phyloP scores from a whole-genome alignment of 2,797 vertebrate genomes.

The Clarias pachynema region DNA sequence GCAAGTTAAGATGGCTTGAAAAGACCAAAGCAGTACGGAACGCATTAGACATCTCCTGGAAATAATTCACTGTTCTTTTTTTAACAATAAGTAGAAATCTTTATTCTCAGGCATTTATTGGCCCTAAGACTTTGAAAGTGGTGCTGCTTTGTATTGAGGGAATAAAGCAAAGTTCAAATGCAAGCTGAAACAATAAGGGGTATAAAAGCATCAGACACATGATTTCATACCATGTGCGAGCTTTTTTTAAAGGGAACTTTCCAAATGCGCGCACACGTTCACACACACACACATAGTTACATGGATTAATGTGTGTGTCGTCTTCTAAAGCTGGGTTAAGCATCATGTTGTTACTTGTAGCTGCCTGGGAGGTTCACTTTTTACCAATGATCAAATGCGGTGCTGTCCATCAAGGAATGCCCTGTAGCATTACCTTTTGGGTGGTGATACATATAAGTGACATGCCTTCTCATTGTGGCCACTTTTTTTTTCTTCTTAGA shows the following conservation, averaged over 20 bases:
- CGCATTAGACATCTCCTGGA: conserved; percentile 58
- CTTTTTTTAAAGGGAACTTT: conserved; percentile 32
- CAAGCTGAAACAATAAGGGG: conserved; percentile 32
- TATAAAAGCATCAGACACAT: conserved; percentile 33
- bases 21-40: conserved; percentile 53
- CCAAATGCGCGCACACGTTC: neutral
- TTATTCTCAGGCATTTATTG: conserved; percentile 50
- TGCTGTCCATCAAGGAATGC: conserved; percentile 34
- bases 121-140: conserved; percentile 45
- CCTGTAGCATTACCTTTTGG: conserved; percentile 32
- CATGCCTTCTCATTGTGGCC: neutral
- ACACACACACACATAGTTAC: conserved; percentile 6
- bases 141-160: conserved; percentile 53
- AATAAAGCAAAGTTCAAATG: conserved; percentile 46
- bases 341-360: conserved; percentile 42
- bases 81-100: conserved; percentile 61
- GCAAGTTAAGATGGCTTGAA: conserved; percentile 49
- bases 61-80: conserved; percentile 47
- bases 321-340: conserved; percentile 13
- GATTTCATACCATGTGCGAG: conserved; percentile 14
- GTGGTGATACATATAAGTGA: conserved; percentile 16
- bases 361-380: conserved; percentile 35
- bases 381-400: conserved; percentile 30
- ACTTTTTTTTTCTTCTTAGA: neutral
- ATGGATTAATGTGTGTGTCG: neutral